Evolutionary conservation across 2,113 vertebrate species (phyloP).

Genomic region (Halichoerus grypus): DNA sequence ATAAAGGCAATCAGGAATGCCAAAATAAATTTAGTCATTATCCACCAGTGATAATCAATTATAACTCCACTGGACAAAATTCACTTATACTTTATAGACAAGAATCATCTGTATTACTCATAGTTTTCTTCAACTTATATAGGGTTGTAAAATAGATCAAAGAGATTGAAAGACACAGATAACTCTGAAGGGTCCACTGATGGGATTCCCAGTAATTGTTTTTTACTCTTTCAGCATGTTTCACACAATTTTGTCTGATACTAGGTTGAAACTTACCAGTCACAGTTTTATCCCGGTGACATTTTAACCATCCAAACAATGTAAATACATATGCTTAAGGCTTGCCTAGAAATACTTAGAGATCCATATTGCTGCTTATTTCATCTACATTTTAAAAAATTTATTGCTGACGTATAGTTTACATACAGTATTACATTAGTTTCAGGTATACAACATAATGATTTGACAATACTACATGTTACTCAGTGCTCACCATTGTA

Average conservation of each 20-base stretch:
- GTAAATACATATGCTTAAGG: not conserved
- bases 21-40: not conserved
- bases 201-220: not conserved
- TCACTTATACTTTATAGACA: not conserved
- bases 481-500: not conserved
- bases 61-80: not conserved
- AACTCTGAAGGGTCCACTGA: not conserved
- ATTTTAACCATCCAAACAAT: not conserved
- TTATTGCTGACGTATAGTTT: not conserved
- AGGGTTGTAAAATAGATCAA: not conserved
- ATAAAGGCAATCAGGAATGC: not conserved
- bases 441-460: not conserved
- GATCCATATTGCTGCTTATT: not conserved
- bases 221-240: not conserved
- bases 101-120: not conserved
- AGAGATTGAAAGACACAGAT: not conserved
- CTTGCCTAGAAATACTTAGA: not conserved
- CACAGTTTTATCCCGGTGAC: not conserved
- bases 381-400: not conserved
- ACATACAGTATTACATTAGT: not conserved
- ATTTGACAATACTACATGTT: not conserved
- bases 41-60: not conserved
- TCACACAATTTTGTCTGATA: not conserved
- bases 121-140: not conserved
- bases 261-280: not conserved